A percentile compares a stretch with the other conserved stretches of the same genome.
These are phyloP conservation scores for Synanthedon andrenaeformis DNA, from an alignment of 2,888 invertebrate species.

Conservation along the genomic window DNA sequence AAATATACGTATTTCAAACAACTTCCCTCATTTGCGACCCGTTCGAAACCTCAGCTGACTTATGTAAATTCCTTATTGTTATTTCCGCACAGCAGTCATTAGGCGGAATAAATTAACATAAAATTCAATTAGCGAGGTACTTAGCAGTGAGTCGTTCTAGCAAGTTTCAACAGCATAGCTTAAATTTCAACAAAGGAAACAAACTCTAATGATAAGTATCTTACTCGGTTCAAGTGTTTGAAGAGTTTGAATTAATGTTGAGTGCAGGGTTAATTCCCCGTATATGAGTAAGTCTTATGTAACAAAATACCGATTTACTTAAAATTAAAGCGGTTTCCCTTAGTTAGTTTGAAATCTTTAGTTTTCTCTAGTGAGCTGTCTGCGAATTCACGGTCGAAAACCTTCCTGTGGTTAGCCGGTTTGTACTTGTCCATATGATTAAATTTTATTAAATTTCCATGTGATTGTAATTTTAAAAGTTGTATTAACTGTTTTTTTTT, in stretches of 20 bases:
- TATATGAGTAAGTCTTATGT: no score
- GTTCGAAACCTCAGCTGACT: background rate
- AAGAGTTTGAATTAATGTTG: background rate
- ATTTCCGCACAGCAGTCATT: conserved; percentile 24
- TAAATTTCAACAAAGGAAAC: background rate
- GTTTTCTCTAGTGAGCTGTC: no score
- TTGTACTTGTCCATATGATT: no score
- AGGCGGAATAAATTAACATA: conserved; percentile 38
- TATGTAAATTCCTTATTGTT: conserved; percentile 10
- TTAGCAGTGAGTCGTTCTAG: conserved; percentile 32
- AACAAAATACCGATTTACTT: no score
- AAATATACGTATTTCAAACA: background rate
- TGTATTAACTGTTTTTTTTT: no score
- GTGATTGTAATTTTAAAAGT: no score
- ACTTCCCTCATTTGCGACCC: background rate
- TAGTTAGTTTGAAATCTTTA: no score
- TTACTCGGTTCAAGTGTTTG: background rate
- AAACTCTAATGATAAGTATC: background rate
- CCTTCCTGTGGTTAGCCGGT: no score
- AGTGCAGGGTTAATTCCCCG: background rate
- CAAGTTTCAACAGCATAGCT: conserved; percentile 14
- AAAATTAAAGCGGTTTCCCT: no score
- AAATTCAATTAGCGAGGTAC: conserved; percentile 31
- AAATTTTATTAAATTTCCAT: no score
- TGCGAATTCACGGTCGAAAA: no score